Percentiles rank a stretch among this genome's conserved stretches.
These are phyloP conservation scores for Cebus imitator DNA, from an alignment of 2,113 vertebrate species.

Conservation along the genomic window DNA sequence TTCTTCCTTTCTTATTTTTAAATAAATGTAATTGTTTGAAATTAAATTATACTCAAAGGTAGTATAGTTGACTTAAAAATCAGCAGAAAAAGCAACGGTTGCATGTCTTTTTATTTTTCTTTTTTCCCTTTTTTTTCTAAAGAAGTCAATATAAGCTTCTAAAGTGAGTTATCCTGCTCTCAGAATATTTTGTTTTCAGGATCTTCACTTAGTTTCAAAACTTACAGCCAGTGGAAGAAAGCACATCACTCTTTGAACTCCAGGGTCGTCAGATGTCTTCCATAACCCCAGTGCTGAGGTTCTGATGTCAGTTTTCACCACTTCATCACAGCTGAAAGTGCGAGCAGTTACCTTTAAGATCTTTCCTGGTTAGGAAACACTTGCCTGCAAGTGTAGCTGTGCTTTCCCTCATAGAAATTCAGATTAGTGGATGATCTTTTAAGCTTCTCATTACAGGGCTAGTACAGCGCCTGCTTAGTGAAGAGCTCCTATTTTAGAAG, in stretches of 20 bases:
- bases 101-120: background rate
- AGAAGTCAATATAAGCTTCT: slow-evolving; percentile 46
- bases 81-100: background rate
- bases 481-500: slow-evolving; percentile 63
- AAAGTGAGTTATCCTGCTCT: background rate
- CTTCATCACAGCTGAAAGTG: slow-evolving; percentile 51
- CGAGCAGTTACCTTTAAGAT: slow-evolving; percentile 46
- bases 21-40: background rate
- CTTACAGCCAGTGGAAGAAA: slow-evolving; percentile 17
- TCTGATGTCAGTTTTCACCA: slow-evolving; percentile 57
- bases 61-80: background rate
- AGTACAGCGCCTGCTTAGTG: slow-evolving; percentile 39
- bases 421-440: slow-evolving; percentile 60
- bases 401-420: slow-evolving; percentile 59
- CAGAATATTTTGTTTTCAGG: slow-evolving; percentile 44
- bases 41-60: background rate
- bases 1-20: background rate
- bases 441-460: slow-evolving; percentile 46
- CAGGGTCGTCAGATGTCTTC: slow-evolving; percentile 47
- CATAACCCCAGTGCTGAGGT: background rate
- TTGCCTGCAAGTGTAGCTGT: background rate
- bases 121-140: background rate
- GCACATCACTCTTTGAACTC: slow-evolving; percentile 58
- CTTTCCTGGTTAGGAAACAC: slow-evolving; percentile 32
- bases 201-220: slow-evolving; percentile 35